Evolutionary conservation across 92 coral and sea anemone genomes (phyloP), one percentile per base, ranked within the genome.

Genomic region (Umimayanthus kanabou): DNA sequence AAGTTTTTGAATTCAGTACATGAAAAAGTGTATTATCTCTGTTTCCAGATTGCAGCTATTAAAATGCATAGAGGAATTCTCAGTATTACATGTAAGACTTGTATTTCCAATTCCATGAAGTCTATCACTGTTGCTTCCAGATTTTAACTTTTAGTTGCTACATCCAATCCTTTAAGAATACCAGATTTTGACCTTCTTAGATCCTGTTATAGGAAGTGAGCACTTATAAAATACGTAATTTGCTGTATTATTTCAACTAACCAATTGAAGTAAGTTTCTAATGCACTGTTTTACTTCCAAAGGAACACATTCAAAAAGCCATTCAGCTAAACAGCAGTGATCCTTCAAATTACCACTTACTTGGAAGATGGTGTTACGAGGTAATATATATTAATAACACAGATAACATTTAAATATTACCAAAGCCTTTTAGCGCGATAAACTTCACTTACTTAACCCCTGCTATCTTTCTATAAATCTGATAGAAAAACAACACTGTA

Each of bases 301-400:
- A 97, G 99, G 91, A 92, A 47, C 99, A 97, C 73, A 90, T 95
- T 39, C 53, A 74, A 66, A 90, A 88, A 89, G 94, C 99, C 39
- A 95, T 97, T 65, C 91, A 95, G 87, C 86, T 97, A 53, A 90
- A 97, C 73, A 82, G 87, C 88, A 91, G 67, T 30, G 99, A 97
- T 85, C 92, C 99, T 40, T 79, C 97, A 7, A 82, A 86, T 55
- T 95, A 93, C 81, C 95, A 95, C 73, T 88, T 93, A 58, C 86
- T 97, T 29, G 99, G 99, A 90, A 89, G 99, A 66, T 97, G 97
- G 98, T 92, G 97, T 76, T 97, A 61, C 89, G 97, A 95, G 99
- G 99, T 92, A 89, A 80, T 80, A 6, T 4, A n/a, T 57, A 40
- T 33, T 33, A 33, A 33, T 33, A 33, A 33, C 37, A 33, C 37